Percentiles rank a stretch among this genome's conserved stretches.
Evolutionary conservation across 2,888 invertebrate species (phyloP).

Genomic region (Dione juno): DNA sequence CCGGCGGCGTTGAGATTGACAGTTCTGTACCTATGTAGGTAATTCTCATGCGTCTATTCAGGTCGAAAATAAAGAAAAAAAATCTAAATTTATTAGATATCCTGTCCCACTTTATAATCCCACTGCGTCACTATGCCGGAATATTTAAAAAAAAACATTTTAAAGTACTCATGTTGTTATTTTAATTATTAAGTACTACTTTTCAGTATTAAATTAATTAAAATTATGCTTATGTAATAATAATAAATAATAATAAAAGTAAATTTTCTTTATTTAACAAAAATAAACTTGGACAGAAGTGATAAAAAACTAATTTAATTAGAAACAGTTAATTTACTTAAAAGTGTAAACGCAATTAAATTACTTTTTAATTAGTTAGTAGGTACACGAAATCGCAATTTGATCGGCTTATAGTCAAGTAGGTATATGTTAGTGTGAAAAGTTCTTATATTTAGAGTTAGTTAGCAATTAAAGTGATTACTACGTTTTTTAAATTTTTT

Average conservation of each 20-base stretch:
- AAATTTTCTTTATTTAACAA: neutral
- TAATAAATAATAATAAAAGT: neutral
- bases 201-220: too few species aligned
- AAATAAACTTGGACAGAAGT: neutral
- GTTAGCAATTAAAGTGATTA: neutral
- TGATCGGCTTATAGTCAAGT: constrained; percentile 8
- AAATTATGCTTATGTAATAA: too few species aligned
- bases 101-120: too few species aligned
- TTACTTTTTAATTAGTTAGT: constrained; percentile 20
- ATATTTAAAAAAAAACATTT: too few species aligned
- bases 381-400: constrained; percentile 5
- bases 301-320: constrained; percentile 24
- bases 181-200: too few species aligned
- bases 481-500: neutral
- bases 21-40: too few species aligned
- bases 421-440: neutral
- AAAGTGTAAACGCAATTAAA: constrained; percentile 18
- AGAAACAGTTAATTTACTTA: constrained; percentile 17
- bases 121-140: too few species aligned
- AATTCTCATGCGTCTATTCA: too few species aligned
- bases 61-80: too few species aligned
- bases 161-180: too few species aligned
- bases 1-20: too few species aligned
- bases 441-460: constrained; percentile 3
- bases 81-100: too few species aligned